phyloP scores from a whole-genome alignment of 2,797 vertebrate species.

The Sebastes minor region DNA sequence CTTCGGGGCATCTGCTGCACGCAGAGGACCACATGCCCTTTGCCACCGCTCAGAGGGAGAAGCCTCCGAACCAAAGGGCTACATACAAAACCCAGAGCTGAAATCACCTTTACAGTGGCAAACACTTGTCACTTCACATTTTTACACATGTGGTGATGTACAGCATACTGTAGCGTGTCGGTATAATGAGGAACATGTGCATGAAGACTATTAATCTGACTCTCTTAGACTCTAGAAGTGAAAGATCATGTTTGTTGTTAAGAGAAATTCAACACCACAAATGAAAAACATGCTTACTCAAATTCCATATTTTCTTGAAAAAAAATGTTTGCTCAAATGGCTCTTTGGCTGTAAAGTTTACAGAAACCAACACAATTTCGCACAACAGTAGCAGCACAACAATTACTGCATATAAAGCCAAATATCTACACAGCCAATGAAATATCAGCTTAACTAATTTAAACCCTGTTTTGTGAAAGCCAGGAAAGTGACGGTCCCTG shows the following conservation, averaged over 20 bases:
- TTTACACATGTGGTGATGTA: conserved; percentile 24
- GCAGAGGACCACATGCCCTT: conserved; percentile 60
- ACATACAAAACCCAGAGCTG: conserved; percentile 29
- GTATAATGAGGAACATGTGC: conserved; percentile 33
- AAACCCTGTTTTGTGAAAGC: conserved; percentile 11
- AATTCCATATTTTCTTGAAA: not conserved
- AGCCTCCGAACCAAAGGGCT: conserved; percentile 12
- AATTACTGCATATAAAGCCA: not conserved
- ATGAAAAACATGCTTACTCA: not conserved
- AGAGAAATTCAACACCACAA: not conserved
- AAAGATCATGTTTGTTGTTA: not conserved
- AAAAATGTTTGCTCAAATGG: not conserved
- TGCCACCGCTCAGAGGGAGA: conserved; percentile 53
- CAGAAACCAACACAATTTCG: not conserved
- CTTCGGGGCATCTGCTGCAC: conserved; percentile 61
- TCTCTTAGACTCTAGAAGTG: not conserved
- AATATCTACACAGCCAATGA: not conserved
- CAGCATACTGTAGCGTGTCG: conserved; percentile 11
- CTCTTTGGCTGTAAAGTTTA: not conserved
- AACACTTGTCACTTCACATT: conserved; percentile 51
- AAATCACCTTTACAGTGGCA: conserved; percentile 42
- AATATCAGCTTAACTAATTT: not conserved
- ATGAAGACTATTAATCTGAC: conserved; percentile 1
- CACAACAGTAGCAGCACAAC: not conserved
- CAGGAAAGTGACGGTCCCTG: conserved; percentile 6